Percentiles rank a stretch among this genome's conserved stretches.
These are phyloP conservation scores for Mesitornis unicolor DNA, from an alignment of 2,113 vertebrate species.

Conservation along the genomic window DNA sequence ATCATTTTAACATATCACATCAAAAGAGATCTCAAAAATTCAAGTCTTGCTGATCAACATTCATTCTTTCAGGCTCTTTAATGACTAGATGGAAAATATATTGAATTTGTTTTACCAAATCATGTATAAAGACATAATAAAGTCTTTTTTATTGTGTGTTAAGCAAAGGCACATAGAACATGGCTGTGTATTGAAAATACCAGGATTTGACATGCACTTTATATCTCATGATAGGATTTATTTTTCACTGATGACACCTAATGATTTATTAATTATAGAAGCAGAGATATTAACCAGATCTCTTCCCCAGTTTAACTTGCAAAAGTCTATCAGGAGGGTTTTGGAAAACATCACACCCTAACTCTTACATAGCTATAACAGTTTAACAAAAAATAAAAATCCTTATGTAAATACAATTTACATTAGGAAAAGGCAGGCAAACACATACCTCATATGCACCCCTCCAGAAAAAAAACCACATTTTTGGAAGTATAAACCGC, in stretches of 20 bases:
- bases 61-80: conserved; percentile 15
- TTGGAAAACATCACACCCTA: neutral
- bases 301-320: neutral
- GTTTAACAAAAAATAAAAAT: neutral
- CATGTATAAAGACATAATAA: neutral
- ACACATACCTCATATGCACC: fast-evolving
- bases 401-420: no score
- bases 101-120: neutral
- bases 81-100: neutral
- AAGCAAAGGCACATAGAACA: conserved; percentile 12
- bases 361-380: neutral
- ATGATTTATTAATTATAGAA: neutral
- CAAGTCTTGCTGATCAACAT: conserved; percentile 1
- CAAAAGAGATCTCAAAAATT: neutral
- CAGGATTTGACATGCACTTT: neutral
- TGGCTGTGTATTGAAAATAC: neutral
- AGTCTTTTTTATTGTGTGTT: neutral
- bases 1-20: neutral
- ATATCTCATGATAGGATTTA: neutral
- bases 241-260: neutral
- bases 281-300: neutral
- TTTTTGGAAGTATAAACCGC: neutral
- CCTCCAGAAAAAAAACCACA: neutral
- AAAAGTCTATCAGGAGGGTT: neutral
- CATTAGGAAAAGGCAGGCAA: neutral